Evolutionary conservation across 92 coral and sea anemone genomes (phyloP), one percentile per base, ranked within the genome.

Genomic region (Phenganax marumi): DNA sequence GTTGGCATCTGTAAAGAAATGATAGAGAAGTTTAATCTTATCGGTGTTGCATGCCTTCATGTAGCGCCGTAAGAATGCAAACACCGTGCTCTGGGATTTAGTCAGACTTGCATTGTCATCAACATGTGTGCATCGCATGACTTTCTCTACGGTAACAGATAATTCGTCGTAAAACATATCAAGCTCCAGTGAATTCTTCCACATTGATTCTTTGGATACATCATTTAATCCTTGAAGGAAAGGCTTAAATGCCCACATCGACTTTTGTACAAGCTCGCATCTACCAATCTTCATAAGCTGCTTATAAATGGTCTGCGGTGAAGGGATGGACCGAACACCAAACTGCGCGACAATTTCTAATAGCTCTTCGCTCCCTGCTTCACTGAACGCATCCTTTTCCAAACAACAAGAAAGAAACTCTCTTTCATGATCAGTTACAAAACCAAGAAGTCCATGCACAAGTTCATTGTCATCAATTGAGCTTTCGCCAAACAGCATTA

Each of bases 1-100:
- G 33, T 72, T 52, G 22, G 76, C 80, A n/a, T 85, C 88, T 12
- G 88, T 85, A 3, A 64, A 64, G 47, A 64, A 64, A 13, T 43
- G 47, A 64, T 64, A 64, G 13, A 64, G 17, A 22, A 64, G 43
- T 64, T 13, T 64, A 13, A 64, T 64, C 70, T 64, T 64, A 21
- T 64, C 47, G 17, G 23, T 13, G 17, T 64, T 13, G 70, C 70
- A 64, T 21, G 70, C 70, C 13, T 64, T 64, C 10, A 64, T 64
- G 16, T 64, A 64, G 7, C 70, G 70, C 12, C 70, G 17, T 5
- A 64, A 13, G 19, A 64, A 64, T 9, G 43, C 70, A 64, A 7
- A 64, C 9, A 64, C 70, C 43, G 70, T 64, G 17, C 17, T 64
- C 25, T 64, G 70, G 12, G 70, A 64, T 24, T 64, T 64, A 6